Base-by-base conservation (phyloP, 2,888 invertebrate genomes). In the Tineola bisselliella region DNA sequence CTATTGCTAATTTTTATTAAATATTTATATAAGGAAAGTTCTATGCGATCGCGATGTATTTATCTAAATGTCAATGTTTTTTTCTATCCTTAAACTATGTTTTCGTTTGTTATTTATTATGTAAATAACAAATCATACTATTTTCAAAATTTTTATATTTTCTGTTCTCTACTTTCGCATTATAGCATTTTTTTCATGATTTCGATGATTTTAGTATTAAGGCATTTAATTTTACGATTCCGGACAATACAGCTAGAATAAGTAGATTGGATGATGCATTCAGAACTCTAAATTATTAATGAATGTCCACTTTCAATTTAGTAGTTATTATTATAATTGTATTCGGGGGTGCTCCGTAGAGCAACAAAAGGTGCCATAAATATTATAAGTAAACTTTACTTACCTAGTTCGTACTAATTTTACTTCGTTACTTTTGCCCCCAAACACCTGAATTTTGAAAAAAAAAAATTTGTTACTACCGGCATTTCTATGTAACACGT, bases 361-460 rank as follows among this genome's bases (percentile, higher is more conserved):
- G 54, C 54, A 17, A 54, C 19, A 25, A 54, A 54, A 54, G 54
- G 54, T 54, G 54, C 54, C 54, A 54, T 54, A 54, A 54, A 54
- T 19, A 19, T 6, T 54, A 5, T 18, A 19, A 25, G 25, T 12
- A 25, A 54, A 18, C 10, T 10, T 10, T 12, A 44, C 44, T 44
- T 44, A 44, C 8, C n/a, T 48, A 48, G 48, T 48, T 48, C n/a
- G 13, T 48, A 48, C 48, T 17, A 48, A 17, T 48, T 48, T 48
- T 48, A n/a, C 3, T n/a, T 48, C 17, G 17, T 48, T 48, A 17
- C 48, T 48, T 48, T 48, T 48, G 48, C 15, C 48, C 48, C 48
- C 17, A 12, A 6, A 25, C 25, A 25, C 6, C 25, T 25, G 25
- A 4, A 25, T 25, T 25, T 25, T 25, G 6, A 25, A 25, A 4